Evolutionary conservation across 2,113 vertebrate genomes (phyloP).

Genomic region (Propithecus coquereli): DNA sequence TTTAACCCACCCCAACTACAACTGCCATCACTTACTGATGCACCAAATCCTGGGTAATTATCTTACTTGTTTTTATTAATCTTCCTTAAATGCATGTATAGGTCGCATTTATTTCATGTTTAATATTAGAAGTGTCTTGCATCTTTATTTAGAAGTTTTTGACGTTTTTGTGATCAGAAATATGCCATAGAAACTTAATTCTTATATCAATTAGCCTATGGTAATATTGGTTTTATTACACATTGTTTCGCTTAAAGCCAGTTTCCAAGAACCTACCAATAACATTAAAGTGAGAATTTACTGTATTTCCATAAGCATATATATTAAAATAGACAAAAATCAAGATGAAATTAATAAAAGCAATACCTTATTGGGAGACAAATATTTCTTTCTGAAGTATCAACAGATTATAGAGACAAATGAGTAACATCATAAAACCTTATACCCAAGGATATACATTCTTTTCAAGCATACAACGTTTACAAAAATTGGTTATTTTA

Average conservation of each 20-base stretch:
- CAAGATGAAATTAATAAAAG: background rate
- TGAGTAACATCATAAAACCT: background rate
- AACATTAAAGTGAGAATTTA: background rate
- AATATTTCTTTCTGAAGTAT: background rate
- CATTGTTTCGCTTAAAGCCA: background rate
- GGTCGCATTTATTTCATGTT: too few relatives aligned
- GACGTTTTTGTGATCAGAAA: background rate
- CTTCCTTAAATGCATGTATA: too few relatives aligned
- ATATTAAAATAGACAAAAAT: background rate
- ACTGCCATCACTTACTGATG: background rate
- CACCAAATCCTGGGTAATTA: background rate
- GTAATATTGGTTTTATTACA: background rate
- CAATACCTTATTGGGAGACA: too few relatives aligned
- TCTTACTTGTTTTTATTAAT: background rate
- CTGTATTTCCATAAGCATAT: background rate
- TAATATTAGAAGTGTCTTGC: too few relatives aligned
- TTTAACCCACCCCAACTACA: background rate
- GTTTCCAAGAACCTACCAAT: background rate
- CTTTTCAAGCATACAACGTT: background rate
- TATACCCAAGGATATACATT: background rate
- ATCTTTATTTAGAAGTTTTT: background rate
- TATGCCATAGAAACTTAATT: background rate
- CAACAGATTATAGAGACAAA: background rate
- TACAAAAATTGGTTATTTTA: background rate
- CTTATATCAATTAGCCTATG: background rate